These are phyloP conservation scores for Macrophya annulata DNA, from an alignment of 2,888 invertebrate genomes.

Conservation along the genomic window DNA sequence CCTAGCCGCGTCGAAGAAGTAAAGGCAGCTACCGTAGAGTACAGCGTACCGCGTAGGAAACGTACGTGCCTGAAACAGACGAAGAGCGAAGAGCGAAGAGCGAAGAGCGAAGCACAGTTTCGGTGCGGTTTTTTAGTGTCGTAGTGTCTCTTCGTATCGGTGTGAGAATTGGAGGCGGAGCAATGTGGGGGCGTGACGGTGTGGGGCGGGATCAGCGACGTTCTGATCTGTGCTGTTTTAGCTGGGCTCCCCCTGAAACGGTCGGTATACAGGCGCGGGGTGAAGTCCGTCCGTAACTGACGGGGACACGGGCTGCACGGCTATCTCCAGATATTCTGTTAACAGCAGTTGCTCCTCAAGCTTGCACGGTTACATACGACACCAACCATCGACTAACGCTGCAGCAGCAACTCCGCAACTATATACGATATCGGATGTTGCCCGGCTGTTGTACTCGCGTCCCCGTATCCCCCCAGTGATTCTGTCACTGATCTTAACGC, in stretches of 20 bases:
- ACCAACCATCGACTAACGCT: not conserved
- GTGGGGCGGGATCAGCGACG: constrained; percentile 4
- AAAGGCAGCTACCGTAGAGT: constrained; percentile 4
- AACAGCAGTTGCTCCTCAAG: constrained; percentile 76
- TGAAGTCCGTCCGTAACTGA: constrained; percentile 72
- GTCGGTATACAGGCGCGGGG: not conserved
- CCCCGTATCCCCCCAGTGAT: not conserved
- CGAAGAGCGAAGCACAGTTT: not conserved
- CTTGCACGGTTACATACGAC: constrained; percentile 56
- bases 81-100: not conserved
- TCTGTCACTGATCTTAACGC: not conserved
- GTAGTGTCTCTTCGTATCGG: not conserved
- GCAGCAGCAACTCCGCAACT: not conserved
- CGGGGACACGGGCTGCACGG: constrained; percentile 72
- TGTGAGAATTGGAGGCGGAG: constrained; percentile 31
- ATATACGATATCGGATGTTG: constrained; percentile 7
- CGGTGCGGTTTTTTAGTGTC: not conserved
- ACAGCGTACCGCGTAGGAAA: not conserved
- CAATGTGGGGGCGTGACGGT: constrained; percentile 21
- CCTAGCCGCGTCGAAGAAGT: not conserved
- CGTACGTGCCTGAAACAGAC: constrained; percentile 32
- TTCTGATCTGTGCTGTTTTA: constrained; percentile 39
- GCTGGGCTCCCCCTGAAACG: constrained; percentile 4
- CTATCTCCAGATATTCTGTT: constrained; percentile 74
- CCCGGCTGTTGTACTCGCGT: not conserved